Evolutionary conservation across 2,888 invertebrate genomes (phyloP).

Genomic region (Psylliodes chrysocephalus): DNA sequence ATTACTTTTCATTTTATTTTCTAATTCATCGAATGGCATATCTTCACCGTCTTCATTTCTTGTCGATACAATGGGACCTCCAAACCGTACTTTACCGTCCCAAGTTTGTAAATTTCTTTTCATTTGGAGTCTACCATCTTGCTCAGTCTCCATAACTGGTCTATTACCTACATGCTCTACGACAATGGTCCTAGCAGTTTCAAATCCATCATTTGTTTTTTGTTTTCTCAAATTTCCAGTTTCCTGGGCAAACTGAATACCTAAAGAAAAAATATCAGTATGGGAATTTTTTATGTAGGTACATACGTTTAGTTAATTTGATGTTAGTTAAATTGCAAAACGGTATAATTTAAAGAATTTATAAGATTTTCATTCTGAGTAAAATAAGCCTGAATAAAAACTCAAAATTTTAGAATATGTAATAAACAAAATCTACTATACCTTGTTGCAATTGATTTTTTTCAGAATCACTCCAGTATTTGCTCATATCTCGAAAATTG

Average conservation of each 20-base stretch:
- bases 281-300: too few relatives aligned
- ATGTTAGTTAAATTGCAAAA: too few relatives aligned
- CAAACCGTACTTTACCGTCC: conserved; percentile 14
- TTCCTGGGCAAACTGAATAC: conserved; percentile 38
- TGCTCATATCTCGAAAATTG: conserved; percentile 43
- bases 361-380: too few relatives aligned
- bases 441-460: conserved; percentile 40
- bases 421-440: background rate
- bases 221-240: conserved; percentile 18
- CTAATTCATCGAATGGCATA: background rate
- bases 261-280: background rate
- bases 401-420: too few relatives aligned
- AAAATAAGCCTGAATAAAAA: too few relatives aligned
- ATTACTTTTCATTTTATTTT: background rate
- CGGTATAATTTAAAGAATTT: too few relatives aligned
- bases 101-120: conserved; percentile 19
- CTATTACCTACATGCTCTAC: conserved; percentile 30
- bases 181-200: conserved; percentile 42
- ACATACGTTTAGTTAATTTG: too few relatives aligned
- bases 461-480: conserved; percentile 40
- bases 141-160: background rate
- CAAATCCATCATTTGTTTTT: conserved; percentile 38
- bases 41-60: background rate
- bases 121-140: conserved; percentile 2
- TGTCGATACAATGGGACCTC: background rate